Evolutionary conservation across 1,140 invertebrate genomes (phyloP).

Genomic region (Bemisia tabaci): DNA sequence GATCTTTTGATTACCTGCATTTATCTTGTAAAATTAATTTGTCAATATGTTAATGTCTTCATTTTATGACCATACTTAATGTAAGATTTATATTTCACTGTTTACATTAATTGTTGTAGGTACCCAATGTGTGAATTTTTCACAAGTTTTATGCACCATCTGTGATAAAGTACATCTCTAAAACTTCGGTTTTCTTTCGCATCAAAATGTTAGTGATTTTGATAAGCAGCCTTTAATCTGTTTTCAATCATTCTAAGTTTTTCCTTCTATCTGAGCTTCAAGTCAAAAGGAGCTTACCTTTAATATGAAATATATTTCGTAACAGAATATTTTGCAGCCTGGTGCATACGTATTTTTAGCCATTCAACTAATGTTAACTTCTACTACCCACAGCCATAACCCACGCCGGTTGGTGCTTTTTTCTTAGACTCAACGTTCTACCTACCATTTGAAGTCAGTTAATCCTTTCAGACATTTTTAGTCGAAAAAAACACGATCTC

Average conservation of each 20-base stretch:
- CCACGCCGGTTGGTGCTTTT: no score
- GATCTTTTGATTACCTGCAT: background rate
- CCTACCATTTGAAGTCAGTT: no score
- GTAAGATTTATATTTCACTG: background rate
- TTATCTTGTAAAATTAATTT: background rate
- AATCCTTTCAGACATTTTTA: no score
- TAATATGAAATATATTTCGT: no score
- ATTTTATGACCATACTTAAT: background rate
- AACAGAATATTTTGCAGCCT: no score
- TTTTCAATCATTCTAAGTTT: background rate
- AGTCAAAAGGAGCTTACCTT: no score
- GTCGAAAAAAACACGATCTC: no score
- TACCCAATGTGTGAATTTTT: slow-evolving; percentile 1
- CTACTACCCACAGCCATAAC: no score
- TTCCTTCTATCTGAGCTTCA: no score
- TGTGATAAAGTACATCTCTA: background rate
- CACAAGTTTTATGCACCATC: background rate
- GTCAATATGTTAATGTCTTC: background rate
- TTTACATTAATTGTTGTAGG: background rate
- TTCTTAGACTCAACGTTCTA: no score
- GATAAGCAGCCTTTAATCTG: background rate
- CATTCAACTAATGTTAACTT: no score
- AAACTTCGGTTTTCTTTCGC: background rate
- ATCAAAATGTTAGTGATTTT: background rate
- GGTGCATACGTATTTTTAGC: no score